phyloP scores from a whole-genome alignment of 2,888 invertebrate species.

The Lasioglossum morio region DNA sequence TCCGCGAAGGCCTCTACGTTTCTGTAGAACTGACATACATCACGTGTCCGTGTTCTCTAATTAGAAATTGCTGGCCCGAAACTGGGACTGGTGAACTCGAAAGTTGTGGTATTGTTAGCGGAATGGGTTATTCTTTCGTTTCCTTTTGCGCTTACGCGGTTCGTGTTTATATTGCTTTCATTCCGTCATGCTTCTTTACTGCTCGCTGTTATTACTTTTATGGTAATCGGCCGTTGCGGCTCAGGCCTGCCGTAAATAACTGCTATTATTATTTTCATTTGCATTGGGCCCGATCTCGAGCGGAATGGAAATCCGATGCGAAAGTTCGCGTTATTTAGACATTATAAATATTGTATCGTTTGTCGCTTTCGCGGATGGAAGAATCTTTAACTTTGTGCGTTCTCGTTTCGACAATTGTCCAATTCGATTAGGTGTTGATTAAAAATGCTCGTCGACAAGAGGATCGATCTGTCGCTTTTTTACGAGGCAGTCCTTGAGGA shows the following conservation, averaged over 20 bases:
- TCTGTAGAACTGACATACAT: background rate
- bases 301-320: background rate
- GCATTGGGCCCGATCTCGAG: background rate
- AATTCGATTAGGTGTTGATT: no score
- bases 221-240: background rate
- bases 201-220: constrained; percentile 9
- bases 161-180: constrained; percentile 5
- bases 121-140: background rate
- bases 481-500: background rate
- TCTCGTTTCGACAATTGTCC: no score
- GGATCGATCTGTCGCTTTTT: background rate
- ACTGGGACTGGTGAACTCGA: constrained; percentile 9
- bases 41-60: constrained; percentile 8
- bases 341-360: background rate
- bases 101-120: background rate
- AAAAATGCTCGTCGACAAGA: background rate
- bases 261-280: constrained; percentile 11
- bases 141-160: background rate
- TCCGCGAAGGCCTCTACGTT: constrained; percentile 55
- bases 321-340: background rate
- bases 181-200: constrained; percentile 14
- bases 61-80: constrained; percentile 16
- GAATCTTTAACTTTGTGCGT: no score
- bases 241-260: background rate
- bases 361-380: background rate